Evolutionary conservation across 2,888 invertebrate species (phyloP), one percentile per base, ranked within the genome.

Genomic region (Stictocephala bisonia): DNA sequence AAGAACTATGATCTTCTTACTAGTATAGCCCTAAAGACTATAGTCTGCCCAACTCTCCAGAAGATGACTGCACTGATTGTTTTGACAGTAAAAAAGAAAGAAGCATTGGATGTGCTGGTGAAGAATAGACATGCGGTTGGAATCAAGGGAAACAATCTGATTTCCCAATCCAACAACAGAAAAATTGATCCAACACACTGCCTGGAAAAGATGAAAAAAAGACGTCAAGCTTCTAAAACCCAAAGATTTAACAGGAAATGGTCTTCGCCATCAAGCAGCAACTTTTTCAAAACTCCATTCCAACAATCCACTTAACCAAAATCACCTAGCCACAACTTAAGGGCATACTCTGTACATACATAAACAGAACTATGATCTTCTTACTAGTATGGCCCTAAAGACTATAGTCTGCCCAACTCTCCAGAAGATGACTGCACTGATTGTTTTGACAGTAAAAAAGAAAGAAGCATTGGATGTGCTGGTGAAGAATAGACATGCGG

Each of bases 241-340:
- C 7, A 6, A 24, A 27, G 26, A 53, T 26, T 26, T 53, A 18
- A 53, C 53, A 26, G 53, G 53, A 13, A 53, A 53, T 26, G 53
- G 53, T 11, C 27, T 53, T 7, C 3, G 53, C 1, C 53, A 53
- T n/a, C 53, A 53, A 26, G 53, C 53, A 26, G 53, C 53, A 3
- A 53, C 53, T 13, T 53, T 53, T 27, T 53, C 53, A 3, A 53
- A 26, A 53, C 24, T 53, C 11, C 53, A 53, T 15, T 53, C 53
- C 2, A 4, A 7, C 7, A 15, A 53, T 18, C 53, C 53, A 15
- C 27, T 26, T 6, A 26, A 53, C 27, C 53, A 53, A 26, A 27
- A 53, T 26, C 27, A 53, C 27, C 3, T 27, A 50, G 50, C 50
- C 3, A 50, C 50, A 15, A 50, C 50, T 20, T 50, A 22, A 50